These are phyloP conservation scores for Sylvietta virens DNA, from an alignment of 2,113 vertebrate species.

Conservation along the genomic window DNA sequence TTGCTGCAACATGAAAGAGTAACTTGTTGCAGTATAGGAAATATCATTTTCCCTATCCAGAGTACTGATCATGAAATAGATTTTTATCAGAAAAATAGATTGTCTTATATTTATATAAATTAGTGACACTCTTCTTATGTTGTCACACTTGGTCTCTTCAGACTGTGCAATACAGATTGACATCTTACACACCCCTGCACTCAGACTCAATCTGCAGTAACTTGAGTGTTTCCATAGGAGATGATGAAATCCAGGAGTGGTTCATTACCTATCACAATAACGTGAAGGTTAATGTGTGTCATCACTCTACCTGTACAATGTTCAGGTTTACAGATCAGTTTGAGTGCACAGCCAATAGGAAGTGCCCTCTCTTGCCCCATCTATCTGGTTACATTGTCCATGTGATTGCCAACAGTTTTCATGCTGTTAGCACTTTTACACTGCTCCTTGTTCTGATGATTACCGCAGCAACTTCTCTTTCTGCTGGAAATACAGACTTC, in stretches of 20 bases:
- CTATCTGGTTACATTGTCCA: background rate
- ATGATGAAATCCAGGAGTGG: background rate
- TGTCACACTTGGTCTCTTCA: background rate
- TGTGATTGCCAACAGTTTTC: fast-evolving
- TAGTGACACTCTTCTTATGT: background rate
- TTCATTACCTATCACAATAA: constrained; percentile 6
- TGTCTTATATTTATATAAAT: background rate
- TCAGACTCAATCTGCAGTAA: background rate
- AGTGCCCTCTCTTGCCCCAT: background rate
- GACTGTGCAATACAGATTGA: background rate
- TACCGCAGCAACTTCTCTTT: background rate
- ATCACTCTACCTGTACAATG: background rate
- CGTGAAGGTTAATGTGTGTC: background rate
- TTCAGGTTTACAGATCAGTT: background rate
- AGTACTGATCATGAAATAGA: background rate
- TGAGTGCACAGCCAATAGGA: background rate
- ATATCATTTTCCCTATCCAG: background rate
- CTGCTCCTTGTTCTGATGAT: background rate
- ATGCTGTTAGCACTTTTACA: background rate
- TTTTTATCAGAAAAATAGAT: background rate
- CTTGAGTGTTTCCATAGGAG: background rate
- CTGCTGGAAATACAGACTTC: background rate
- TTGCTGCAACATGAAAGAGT: background rate
- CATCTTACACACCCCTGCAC: background rate
- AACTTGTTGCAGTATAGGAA: background rate